Evolutionary conservation across 2,888 invertebrate genomes (phyloP), one percentile per base, ranked within the genome.

Genomic region (Plagodis dolabraria): DNA sequence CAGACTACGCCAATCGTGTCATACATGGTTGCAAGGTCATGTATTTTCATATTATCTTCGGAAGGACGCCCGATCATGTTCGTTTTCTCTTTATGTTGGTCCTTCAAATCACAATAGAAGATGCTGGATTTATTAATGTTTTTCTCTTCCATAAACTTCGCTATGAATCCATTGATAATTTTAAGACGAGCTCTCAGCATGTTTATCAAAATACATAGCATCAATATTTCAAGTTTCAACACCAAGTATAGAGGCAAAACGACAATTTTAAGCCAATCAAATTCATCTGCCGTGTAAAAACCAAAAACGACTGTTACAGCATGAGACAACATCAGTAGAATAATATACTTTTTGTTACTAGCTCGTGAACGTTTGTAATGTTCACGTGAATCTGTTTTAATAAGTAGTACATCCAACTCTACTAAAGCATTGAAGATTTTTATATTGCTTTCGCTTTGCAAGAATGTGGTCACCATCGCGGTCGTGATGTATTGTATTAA

Each of bases 1-100:
- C 78, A 79, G 33, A 76, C 72, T 43, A 76, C 79, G 0, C 87
- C 87, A 36, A 88, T 75, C 1, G 67, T 61, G 47, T 80, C 75
- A 47, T 86, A 87, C 8, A 76, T 75, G 5, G 64, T 63, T 0
- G 83, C 82, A 36, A 89, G 68, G 7, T 80, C 79, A 8, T 77
- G 70, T 43, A 87, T 77, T 62, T 82, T 81, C 52, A 68, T 72
- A 43, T 79, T 82, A 5, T 57, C 69, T 0, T 69, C 47, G 9
- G 78, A 69, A 6, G 76, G 60, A 46, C 59, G 68, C 5, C 80
- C 80, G 43, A 79, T 76, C 38, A 77, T 71, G 45, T 76, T 73
- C 7, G 69, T 64, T 10, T 65, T 69, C 11, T 71, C 64, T 22
- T 74, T 57, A n/a, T 60, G n/a, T 5, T 53, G 44, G 6, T 60